Evolutionary conservation across 2,888 invertebrate species (phyloP).

Genomic region (Morpho achilles): DNA sequence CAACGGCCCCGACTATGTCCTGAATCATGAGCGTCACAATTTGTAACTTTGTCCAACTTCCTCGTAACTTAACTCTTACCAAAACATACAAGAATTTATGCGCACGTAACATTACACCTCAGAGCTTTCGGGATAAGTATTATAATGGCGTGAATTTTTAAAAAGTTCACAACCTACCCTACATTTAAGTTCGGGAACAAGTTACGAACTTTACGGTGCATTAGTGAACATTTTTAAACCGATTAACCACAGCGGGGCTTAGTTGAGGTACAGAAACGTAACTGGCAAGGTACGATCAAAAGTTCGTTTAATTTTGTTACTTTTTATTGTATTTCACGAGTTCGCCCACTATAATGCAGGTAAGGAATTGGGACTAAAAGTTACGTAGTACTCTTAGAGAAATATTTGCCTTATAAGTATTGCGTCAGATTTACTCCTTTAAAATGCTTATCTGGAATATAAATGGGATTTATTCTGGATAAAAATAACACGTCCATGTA

Average conservation of each 20-base stretch:
- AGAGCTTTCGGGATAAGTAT: conserved; percentile 4
- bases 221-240: conserved; percentile 23
- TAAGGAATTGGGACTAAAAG: background rate
- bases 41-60: conserved; percentile 19
- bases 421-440: too few species aligned
- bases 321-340: conserved; percentile 17
- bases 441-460: too few species aligned
- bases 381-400: background rate
- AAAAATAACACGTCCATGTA: too few species aligned
- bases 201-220: conserved; percentile 19
- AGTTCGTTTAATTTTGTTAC: conserved; percentile 23
- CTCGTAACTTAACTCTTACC: conserved; percentile 10
- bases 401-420: background rate
- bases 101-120: conserved; percentile 1
- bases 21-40: conserved; percentile 25
- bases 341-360: conserved; percentile 3
- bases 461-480: too few species aligned
- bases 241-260: conserved; percentile 20
- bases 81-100: conserved; percentile 5
- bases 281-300: conserved; percentile 18
- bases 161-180: background rate
- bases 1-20: conserved; percentile 22
- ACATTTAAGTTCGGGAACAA: conserved; percentile 10
- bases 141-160: conserved; percentile 5
- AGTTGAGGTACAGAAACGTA: conserved; percentile 22